A percentile compares a stretch with the other conserved stretches of the same genome.
Evolutionary conservation across 2,113 vertebrate species (phyloP).

Genomic region (Jacana jacana): DNA sequence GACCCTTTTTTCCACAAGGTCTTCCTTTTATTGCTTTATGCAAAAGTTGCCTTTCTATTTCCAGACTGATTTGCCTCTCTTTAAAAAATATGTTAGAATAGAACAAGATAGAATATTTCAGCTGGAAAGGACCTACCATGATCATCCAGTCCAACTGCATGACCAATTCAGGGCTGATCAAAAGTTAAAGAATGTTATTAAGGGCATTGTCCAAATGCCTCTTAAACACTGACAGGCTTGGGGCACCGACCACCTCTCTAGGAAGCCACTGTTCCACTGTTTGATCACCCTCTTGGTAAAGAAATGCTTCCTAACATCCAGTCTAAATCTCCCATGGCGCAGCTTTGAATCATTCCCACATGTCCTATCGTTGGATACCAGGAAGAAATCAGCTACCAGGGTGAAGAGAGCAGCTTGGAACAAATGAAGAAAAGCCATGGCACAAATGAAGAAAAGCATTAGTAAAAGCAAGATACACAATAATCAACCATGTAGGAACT

Average conservation of each 20-base stretch:
- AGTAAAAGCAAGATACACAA: background rate
- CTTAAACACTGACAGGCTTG: background rate
- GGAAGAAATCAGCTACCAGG: background rate
- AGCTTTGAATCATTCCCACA: background rate
- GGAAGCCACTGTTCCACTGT: background rate
- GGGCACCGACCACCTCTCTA: background rate
- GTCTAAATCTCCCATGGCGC: background rate
- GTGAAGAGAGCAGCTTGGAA: background rate
- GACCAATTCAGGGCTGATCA: background rate
- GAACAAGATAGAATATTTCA: background rate
- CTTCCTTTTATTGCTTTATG: background rate
- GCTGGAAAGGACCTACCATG: background rate
- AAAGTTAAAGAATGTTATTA: background rate
- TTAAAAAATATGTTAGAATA: background rate
- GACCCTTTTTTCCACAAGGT: background rate
- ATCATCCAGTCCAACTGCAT: background rate
- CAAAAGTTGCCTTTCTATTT: background rate
- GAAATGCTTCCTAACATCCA: background rate
- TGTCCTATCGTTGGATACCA: accelerated
- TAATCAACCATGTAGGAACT: background rate
- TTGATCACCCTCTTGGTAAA: background rate
- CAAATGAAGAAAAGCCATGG: background rate
- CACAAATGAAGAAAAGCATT: background rate
- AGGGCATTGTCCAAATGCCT: background rate
- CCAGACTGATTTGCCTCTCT: background rate